These are phyloP conservation scores for Celastrina argiolus DNA, from an alignment of 2,888 invertebrate species.

Conservation along the genomic window DNA sequence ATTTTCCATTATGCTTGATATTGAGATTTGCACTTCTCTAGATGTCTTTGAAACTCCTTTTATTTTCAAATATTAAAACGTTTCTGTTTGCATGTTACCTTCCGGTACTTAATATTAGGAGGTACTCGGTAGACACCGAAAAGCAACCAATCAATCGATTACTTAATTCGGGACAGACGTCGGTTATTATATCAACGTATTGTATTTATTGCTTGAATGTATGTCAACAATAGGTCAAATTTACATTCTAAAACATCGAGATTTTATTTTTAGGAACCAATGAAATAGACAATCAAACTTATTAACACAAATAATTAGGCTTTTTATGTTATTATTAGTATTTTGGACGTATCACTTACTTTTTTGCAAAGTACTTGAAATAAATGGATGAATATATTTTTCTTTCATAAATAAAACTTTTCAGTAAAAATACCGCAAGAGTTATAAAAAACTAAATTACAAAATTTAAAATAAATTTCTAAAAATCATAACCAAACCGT, in stretches of 20 bases:
- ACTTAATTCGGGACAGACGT: constrained; percentile 2
- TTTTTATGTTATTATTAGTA: too few species aligned
- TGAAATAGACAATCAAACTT: neutral
- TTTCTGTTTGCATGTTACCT: neutral
- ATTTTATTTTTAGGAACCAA: too few species aligned
- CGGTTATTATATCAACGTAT: neutral
- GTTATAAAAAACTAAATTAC: too few species aligned
- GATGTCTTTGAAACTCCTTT: neutral
- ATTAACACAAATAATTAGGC: neutral
- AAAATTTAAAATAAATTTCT: too few species aligned
- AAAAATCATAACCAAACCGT: too few species aligned
- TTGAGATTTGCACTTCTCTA: neutral
- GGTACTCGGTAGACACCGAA: neutral
- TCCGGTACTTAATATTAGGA: neutral
- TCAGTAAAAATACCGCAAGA: too few species aligned
- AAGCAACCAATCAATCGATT: neutral
- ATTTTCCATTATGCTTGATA: neutral
- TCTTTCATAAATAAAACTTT: too few species aligned
- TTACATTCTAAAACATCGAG: neutral
- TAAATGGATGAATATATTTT: too few species aligned
- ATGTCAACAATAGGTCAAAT: neutral
- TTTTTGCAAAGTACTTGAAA: too few species aligned
- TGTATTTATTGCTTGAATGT: neutral
- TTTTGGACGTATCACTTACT: too few species aligned
- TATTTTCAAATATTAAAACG: neutral